These are phyloP conservation scores for Branchipolynoe longqiensis DNA, from an alignment of 2,888 invertebrate species.

Conservation along the genomic window DNA sequence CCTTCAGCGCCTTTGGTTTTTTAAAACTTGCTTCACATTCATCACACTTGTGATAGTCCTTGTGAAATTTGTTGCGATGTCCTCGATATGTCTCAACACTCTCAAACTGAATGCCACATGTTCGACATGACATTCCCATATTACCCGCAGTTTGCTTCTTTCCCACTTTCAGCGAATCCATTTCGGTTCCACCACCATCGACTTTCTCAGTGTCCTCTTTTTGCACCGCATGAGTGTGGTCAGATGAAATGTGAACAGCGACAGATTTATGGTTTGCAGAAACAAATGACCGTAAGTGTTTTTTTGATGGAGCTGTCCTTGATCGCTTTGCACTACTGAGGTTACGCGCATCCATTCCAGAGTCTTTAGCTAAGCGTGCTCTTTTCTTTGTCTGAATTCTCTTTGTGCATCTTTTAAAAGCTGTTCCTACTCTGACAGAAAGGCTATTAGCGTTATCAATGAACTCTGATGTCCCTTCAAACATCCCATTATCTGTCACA, in stretches of 20 bases:
- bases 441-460: no score
- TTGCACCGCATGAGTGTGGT: no score
- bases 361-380: no score
- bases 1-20: not conserved
- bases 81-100: not conserved
- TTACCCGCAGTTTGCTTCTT: not conserved
- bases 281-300: no score
- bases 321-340: not conserved
- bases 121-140: not conserved
- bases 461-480: no score
- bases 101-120: not conserved
- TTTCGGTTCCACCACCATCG: no score
- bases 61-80: not conserved
- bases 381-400: not conserved
- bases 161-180: not conserved
- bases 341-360: not conserved
- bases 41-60: not conserved
- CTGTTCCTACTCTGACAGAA: no score
- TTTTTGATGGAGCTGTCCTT: not conserved
- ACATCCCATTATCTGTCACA: no score
- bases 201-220: no score
- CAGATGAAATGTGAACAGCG: no score
- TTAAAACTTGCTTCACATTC: constrained; percentile 5
- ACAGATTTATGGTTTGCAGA: not conserved
- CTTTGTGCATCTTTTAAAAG: no score